Percentiles rank a stretch among this genome's conserved stretches.
Evolutionary conservation across 2,888 invertebrate genomes (phyloP).

Genomic region (Timandra comae): DNA sequence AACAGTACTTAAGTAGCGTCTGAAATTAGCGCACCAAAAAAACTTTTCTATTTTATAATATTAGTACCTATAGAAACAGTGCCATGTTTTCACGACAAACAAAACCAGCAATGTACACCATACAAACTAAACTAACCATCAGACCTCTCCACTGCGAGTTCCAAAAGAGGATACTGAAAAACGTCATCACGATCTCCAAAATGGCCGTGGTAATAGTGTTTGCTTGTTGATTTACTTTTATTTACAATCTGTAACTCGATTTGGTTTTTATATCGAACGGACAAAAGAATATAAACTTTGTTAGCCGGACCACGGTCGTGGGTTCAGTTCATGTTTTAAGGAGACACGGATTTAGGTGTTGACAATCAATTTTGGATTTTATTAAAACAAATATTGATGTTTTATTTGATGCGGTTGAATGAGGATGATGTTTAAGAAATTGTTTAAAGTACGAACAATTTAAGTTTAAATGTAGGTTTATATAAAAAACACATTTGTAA

Average conservation of each 20-base stretch:
- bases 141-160: conserved; percentile 18
- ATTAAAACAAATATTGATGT: conserved; percentile 73
- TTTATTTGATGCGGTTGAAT: conserved; percentile 42
- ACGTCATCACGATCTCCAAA: conserved; percentile 70
- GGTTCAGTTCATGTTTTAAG: conserved; percentile 48
- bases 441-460: too few relatives aligned
- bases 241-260: conserved; percentile 72
- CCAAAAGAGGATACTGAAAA: conserved; percentile 55
- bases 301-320: conserved; percentile 62
- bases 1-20: too few relatives aligned
- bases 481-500: too few relatives aligned
- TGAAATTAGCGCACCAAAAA: too few relatives aligned
- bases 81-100: too few relatives aligned
- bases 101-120: background rate
- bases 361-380: conserved; percentile 62
- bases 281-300: conserved; percentile 71
- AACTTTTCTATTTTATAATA: too few relatives aligned
- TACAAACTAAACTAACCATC: too few relatives aligned
- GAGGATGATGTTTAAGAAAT: too few relatives aligned
- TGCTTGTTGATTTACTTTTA: conserved; percentile 73
- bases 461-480: too few relatives aligned
- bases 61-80: too few relatives aligned
- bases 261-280: conserved; percentile 62
- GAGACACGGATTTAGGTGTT: conserved; percentile 49
- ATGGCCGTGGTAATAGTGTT: conserved; percentile 72